A percentile compares a stretch with the other conserved stretches of the same genome.
These are phyloP conservation scores for Heliconius charithonia DNA, from an alignment of 2,888 invertebrate species.

Conservation along the genomic window DNA sequence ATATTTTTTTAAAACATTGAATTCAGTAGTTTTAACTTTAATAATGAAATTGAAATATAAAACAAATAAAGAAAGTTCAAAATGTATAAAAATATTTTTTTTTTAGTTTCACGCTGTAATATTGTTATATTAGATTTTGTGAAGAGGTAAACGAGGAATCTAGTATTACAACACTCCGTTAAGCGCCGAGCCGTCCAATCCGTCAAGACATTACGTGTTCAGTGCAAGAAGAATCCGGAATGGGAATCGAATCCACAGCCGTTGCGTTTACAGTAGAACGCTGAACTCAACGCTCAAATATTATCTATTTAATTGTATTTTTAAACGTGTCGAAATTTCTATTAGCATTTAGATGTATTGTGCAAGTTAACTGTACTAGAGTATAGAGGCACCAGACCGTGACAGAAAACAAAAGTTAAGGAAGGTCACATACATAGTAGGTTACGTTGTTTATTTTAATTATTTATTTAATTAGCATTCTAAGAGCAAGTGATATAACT, in stretches of 20 bases:
- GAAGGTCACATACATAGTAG: slow-evolving; percentile 37
- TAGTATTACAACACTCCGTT: no score
- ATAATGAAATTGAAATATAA: neutral
- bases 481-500: neutral
- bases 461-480: no score
- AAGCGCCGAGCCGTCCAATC: no score
- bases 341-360: slow-evolving; percentile 2
- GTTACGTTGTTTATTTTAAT: neutral
- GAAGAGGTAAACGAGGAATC: no score
- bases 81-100: no score
- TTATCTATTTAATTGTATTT: neutral
- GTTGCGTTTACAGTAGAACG: neutral
- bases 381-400: slow-evolving; percentile 31
- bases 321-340: neutral
- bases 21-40: neutral
- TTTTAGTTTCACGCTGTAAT: no score
- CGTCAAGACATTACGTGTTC: no score
- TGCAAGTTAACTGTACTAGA: slow-evolving; percentile 3
- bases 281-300: neutral
- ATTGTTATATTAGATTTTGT: no score
- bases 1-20: neutral
- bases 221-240: neutral
- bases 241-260: neutral
- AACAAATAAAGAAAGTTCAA: no score
- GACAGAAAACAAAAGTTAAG: slow-evolving; percentile 39